Percentiles rank a stretch among this genome's conserved stretches.
phyloP scores from a whole-genome alignment of 2,113 vertebrate genomes.

The Nycticryphes semicollaris region DNA sequence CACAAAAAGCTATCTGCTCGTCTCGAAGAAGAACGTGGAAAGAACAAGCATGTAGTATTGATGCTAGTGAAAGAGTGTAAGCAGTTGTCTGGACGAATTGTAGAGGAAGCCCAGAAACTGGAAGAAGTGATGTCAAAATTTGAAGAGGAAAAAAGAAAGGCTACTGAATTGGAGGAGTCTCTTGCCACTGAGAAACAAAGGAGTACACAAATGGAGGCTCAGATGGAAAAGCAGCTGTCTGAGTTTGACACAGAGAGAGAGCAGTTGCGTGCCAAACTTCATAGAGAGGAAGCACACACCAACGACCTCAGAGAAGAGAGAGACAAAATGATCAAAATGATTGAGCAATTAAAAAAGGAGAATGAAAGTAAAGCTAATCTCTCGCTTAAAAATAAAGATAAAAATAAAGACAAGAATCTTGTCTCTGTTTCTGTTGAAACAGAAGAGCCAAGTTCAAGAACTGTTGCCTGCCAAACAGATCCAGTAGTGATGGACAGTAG shows the following conservation, averaged over 20 bases:
- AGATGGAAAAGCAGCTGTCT: conserved; percentile 95
- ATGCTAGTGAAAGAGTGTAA: conserved; percentile 97
- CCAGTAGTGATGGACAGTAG: conserved; percentile 63
- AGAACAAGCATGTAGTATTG: conserved; percentile 95
- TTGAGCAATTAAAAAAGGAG: conserved; percentile 90
- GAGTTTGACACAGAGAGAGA: conserved; percentile 95
- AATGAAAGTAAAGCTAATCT: conserved; percentile 73
- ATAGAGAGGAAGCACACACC: conserved; percentile 85
- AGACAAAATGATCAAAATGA: conserved; percentile 87
- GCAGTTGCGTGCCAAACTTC: conserved; percentile 91
- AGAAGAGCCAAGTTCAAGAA: conserved; percentile 76
- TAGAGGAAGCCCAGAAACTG: conserved; percentile 90
- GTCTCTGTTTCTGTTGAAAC: conserved; percentile 85
- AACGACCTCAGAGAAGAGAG: conserved; percentile 85
- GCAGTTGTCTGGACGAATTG: conserved; percentile 88
- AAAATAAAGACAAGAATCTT: conserved; percentile 74
- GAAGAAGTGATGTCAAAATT: conserved; percentile 86
- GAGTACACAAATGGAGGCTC: conserved; percentile 85
- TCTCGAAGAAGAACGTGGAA: conserved; percentile 93
- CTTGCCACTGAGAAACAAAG: conserved; percentile 83
- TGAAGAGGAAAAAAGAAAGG: conserved; percentile 86
- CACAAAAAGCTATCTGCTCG: conserved; percentile 88
- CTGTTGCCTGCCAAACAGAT: conserved; percentile 89
- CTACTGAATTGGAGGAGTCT: conserved; percentile 83
- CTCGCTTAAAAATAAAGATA: conserved; percentile 50